Conservation (phyloP, 2,797 vertebrate species). For the Squalus acanthias region DNA sequence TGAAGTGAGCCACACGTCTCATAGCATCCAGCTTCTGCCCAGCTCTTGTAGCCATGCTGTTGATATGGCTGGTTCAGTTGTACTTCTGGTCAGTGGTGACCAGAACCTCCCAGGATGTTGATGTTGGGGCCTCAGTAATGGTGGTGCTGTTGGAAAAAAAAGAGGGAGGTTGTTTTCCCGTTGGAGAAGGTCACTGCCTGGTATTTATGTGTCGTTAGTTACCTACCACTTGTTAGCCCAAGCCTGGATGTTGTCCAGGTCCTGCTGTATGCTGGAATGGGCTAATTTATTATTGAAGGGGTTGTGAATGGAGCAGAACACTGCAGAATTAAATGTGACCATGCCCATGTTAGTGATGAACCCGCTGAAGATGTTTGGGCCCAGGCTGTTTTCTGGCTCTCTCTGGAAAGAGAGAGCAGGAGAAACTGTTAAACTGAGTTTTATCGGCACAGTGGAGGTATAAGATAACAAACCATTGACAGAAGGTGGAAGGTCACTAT, state of each 20-base stretch:
- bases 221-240: not conserved
- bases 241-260: not conserved
- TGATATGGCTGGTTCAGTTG: not conserved
- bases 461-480: too few relatives aligned
- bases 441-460: too few relatives aligned
- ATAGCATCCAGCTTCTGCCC: not conserved
- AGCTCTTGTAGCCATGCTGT: not conserved
- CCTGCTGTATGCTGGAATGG: not conserved
- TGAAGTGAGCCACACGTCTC: not conserved
- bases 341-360: too few relatives aligned
- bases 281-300: not conserved
- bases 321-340: not conserved
- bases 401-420: too few relatives aligned
- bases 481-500: too few relatives aligned
- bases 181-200: too few relatives aligned
- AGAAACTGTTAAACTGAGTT: too few relatives aligned
- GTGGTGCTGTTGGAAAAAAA: not conserved
- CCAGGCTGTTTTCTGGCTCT: too few relatives aligned
- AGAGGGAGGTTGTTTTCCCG: not conserved
- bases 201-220: not conserved
- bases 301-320: not conserved
- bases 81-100: not conserved
- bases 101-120: not conserved
- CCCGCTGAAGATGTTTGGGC: too few relatives aligned
- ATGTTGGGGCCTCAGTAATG: not conserved